These are phyloP conservation scores for Rhagophthalmus giganteus DNA, from an alignment of 2,888 invertebrate species.

Conservation along the genomic window DNA sequence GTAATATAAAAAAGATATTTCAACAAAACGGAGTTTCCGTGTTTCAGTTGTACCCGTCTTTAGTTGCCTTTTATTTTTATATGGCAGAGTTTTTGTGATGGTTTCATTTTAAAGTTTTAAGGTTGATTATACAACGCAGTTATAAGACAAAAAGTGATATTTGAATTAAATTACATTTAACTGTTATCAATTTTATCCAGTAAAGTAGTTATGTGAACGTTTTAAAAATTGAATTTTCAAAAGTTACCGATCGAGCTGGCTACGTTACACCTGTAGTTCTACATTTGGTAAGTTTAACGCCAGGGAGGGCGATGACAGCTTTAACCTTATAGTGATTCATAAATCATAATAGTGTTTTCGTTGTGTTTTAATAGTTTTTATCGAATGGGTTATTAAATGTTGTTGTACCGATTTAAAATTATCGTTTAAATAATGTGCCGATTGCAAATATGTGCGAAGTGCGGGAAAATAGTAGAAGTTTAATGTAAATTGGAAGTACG, in stretches of 20 bases:
- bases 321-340: conserved; percentile 29
- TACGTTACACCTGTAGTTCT: background rate
- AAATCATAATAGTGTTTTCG: conserved; percentile 27
- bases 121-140: no score
- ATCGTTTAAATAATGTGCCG: background rate
- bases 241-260: background rate
- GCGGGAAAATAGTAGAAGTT: conserved; percentile 9
- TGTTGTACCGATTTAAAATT: conserved; percentile 5
- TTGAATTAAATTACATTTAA: no score
- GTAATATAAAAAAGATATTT: no score
- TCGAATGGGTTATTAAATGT: conserved; percentile 4
- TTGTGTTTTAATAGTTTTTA: conserved; percentile 15
- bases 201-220: no score
- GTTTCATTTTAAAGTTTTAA: no score
- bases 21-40: no score
- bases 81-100: no score
- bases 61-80: no score
- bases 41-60: no score
- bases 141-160: no score
- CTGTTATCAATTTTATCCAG: no score
- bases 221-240: background rate
- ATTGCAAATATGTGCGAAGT: conserved; percentile 11
- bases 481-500: conserved; percentile 21
- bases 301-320: conserved; percentile 17
- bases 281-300: conserved; percentile 5